Percentiles rank a stretch among this genome's conserved stretches.
Evolutionary conservation across 2,888 invertebrate genomes (phyloP).

Genomic region (Lutraria lutraria): DNA sequence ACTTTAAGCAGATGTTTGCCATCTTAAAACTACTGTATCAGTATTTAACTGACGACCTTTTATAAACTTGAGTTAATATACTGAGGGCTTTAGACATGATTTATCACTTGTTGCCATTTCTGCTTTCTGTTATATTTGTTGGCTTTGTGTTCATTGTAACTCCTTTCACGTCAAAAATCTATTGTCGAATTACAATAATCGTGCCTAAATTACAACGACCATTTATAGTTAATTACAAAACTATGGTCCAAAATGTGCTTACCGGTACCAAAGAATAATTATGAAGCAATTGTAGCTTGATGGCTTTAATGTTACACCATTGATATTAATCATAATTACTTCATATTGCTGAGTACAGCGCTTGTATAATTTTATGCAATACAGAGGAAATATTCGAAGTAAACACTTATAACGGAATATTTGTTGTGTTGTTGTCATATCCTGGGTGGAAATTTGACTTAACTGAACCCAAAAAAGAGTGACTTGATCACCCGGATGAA

Average conservation of each 20-base stretch:
- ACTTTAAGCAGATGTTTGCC: constrained; percentile 4
- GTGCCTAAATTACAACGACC: neutral
- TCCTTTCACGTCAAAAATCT: neutral
- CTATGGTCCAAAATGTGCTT: neutral
- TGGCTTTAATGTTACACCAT: no score
- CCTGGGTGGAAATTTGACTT: no score
- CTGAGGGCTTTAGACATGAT: neutral
- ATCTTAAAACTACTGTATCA: constrained; percentile 17
- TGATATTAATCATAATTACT: no score
- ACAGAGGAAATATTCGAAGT: no score
- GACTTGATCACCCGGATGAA: no score
- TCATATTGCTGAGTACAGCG: no score
- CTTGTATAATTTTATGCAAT: no score
- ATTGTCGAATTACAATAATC: neutral
- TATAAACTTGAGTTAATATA: neutral
- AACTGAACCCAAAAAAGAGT: no score
- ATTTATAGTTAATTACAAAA: neutral
- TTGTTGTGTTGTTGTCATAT: no score
- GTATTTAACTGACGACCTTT: neutral
- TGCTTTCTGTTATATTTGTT: neutral
- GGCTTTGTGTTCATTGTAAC: neutral
- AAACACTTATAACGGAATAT: no score
- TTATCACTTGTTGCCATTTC: neutral
- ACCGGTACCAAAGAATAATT: neutral
- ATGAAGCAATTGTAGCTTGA: neutral